These are phyloP conservation scores for Grammomys surdaster DNA, from an alignment of 2,113 vertebrate genomes.

Conservation along the genomic window DNA sequence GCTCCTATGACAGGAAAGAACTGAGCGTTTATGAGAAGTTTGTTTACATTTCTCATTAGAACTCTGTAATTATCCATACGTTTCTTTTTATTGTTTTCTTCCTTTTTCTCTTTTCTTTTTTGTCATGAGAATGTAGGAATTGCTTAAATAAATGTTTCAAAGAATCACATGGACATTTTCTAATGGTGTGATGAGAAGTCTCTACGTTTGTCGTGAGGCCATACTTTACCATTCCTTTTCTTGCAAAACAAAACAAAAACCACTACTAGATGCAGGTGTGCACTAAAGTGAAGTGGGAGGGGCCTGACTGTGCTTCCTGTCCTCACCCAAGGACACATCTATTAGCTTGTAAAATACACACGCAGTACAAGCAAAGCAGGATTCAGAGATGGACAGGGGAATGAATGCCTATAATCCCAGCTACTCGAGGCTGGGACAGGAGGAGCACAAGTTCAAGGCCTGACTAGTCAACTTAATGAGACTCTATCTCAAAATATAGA, in stretches of 20 bases:
- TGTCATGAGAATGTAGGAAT: neutral
- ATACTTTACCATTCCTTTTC: neutral
- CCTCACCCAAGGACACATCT: neutral
- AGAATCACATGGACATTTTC: neutral
- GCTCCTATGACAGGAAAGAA: neutral
- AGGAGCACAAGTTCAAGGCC: neutral
- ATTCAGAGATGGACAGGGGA: neutral
- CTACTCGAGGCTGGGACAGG: neutral
- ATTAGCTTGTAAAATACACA: neutral
- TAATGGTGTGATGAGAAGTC: neutral
- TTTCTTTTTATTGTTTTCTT: neutral
- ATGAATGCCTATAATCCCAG: neutral
- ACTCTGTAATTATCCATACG: conserved; percentile 23
- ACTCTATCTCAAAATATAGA: neutral
- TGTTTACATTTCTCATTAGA: conserved; percentile 25
- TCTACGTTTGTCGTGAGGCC: too few species aligned
- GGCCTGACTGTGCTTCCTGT: neutral
- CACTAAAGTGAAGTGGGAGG: neutral
- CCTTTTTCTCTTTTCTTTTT: conserved; percentile 1
- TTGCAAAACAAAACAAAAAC: neutral
- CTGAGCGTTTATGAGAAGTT: neutral
- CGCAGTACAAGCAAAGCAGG: neutral
- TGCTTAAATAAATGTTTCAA: conserved; percentile 60
- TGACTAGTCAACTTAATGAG: neutral
- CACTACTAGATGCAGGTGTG: neutral